phyloP scores from a whole-genome alignment of 2,113 vertebrate genomes.

The Gopherus flavomarginatus region DNA sequence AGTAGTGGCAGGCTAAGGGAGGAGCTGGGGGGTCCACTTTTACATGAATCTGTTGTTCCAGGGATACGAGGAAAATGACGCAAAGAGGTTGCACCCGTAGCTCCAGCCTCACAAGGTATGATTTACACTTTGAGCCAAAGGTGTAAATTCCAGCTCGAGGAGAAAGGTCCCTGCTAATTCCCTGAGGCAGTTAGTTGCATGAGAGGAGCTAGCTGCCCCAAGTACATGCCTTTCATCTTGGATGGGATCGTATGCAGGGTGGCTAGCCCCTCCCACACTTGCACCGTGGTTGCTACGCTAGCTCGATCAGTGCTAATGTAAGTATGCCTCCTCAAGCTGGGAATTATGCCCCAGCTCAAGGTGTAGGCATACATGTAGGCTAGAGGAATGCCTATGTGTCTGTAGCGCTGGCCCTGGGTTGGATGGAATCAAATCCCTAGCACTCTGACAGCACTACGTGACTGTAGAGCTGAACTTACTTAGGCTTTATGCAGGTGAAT shows the following conservation, averaged over 20 bases:
- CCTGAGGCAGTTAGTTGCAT: too few species aligned
- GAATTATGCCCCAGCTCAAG: background rate
- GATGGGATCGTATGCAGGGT: background rate
- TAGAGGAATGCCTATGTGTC: background rate
- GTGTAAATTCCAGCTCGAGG: too few species aligned
- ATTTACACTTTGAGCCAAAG: too few species aligned
- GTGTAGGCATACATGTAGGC: background rate
- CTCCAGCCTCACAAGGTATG: too few species aligned
- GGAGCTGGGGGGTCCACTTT: background rate
- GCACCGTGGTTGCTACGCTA: background rate
- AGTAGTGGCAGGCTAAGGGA: background rate
- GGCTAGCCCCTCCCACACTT: background rate
- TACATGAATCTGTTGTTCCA: background rate
- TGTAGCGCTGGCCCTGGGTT: background rate
- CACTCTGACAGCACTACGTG: background rate
- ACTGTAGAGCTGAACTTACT: background rate
- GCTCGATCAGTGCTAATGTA: background rate
- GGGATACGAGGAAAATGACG: background rate
- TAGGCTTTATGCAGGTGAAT: fast-evolving
- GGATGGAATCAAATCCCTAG: background rate
- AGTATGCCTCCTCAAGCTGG: background rate
- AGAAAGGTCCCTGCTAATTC: too few species aligned
- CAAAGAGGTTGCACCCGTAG: background rate
- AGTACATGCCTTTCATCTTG: background rate
- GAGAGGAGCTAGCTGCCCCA: too few species aligned